Evolutionary conservation across 2,797 vertebrate genomes (phyloP).

Genomic region (Galago senegalensis): DNA sequence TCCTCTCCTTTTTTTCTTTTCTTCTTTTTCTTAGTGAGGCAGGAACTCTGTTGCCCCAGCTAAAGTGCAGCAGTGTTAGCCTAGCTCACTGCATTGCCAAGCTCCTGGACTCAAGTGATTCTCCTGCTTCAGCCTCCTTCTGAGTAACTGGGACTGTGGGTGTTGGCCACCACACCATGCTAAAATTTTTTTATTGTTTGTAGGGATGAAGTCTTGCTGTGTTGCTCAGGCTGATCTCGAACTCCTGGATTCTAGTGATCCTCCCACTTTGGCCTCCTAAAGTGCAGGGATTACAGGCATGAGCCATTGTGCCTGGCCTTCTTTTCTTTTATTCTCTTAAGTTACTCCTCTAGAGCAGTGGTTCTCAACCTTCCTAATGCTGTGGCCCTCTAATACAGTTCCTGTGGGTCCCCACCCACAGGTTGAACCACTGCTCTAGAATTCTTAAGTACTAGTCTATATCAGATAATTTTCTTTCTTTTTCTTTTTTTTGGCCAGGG

Average conservation of each 20-base stretch:
- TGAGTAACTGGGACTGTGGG: not conserved
- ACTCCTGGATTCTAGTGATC: not conserved
- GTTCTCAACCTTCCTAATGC: no score
- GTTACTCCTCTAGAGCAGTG: not conserved
- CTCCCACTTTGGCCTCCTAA: not conserved
- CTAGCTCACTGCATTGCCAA: not conserved
- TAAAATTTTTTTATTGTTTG: not conserved
- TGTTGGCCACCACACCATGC: not conserved
- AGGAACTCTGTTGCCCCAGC: not conserved
- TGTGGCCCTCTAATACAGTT: no score
- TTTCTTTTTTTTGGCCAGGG: not conserved
- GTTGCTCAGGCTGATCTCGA: not conserved
- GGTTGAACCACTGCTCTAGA: not conserved
- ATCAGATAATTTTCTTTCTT: constrained; percentile 12
- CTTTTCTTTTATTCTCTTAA: not conserved
- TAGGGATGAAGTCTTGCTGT: not conserved
- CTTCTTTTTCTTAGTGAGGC: not conserved
- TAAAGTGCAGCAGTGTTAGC: not conserved
- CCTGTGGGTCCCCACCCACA: no score
- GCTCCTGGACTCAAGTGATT: not conserved
- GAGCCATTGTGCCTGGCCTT: not conserved
- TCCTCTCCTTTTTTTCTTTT: not conserved
- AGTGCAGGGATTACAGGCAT: not conserved
- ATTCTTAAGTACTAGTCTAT: not conserved
- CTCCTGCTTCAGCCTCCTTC: not conserved